These are phyloP conservation scores for Ethmia dodecea DNA, from an alignment of 2,888 invertebrate species.

Conservation along the genomic window DNA sequence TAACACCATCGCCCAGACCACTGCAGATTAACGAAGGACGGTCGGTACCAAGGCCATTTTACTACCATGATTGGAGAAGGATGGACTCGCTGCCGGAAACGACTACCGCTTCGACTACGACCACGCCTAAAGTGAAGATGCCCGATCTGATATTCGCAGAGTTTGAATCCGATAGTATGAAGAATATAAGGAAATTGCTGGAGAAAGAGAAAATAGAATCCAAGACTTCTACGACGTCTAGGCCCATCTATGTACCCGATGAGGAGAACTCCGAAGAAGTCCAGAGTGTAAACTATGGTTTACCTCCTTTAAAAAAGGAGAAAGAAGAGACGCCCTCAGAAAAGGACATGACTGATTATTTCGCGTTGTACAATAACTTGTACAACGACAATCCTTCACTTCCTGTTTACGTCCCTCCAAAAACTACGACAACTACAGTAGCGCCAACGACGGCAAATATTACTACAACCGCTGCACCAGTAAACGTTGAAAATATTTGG, in stretches of 20 bases:
- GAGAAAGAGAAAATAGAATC: constrained; percentile 47
- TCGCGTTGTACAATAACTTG: constrained; percentile 47
- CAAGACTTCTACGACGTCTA: constrained; percentile 28
- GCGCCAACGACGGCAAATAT: constrained; percentile 34
- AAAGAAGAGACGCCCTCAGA: constrained; percentile 21
- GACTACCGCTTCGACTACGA: constrained; percentile 32
- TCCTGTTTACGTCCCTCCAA: constrained; percentile 40
- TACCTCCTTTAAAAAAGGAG: constrained; percentile 22
- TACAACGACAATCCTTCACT: constrained; percentile 32
- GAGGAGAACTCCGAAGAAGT: constrained; percentile 29
- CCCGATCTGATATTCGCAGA: constrained; percentile 70
- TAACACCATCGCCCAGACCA: constrained; percentile 53
- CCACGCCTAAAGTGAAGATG: constrained; percentile 38
- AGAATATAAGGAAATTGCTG: constrained; percentile 56
- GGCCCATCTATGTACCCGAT: constrained; percentile 56
- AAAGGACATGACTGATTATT: constrained; percentile 46
- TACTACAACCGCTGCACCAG: constrained; percentile 30
- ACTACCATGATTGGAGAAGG: constrained; percentile 65
- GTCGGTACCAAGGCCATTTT: constrained; percentile 49
- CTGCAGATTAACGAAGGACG: constrained; percentile 39
- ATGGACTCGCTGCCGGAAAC: constrained; percentile 52
- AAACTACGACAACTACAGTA: constrained; percentile 19
- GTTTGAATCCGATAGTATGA: constrained; percentile 54
- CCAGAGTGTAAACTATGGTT: constrained; percentile 30
- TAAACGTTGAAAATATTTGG: constrained; percentile 62